Percentiles rank a stretch among this genome's conserved stretches.
Conservation (phyloP, 1,140 invertebrate species). For the Drosophila tsacasi region DNA sequence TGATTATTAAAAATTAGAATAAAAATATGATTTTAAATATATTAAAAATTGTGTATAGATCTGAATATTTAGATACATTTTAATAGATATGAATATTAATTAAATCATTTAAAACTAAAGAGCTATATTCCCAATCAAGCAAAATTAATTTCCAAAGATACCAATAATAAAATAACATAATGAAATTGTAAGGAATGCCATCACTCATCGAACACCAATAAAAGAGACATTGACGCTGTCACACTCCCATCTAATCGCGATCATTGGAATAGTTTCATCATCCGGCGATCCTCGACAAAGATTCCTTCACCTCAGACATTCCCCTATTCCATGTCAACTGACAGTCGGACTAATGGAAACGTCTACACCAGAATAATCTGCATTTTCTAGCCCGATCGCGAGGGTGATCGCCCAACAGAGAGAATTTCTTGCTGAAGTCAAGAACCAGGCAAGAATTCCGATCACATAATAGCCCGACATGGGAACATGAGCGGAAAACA, state of each 20-base stretch:
- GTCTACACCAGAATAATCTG: slow-evolving; percentile 24
- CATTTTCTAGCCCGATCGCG: slow-evolving; percentile 22
- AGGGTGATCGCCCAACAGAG: background rate
- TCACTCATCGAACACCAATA: slow-evolving; percentile 2
- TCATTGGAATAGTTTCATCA: slow-evolving; percentile 27
- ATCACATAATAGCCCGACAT: slow-evolving; percentile 36
- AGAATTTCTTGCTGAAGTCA: slow-evolving; percentile 2
- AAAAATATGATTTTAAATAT: no score
- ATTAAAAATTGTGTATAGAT: no score
- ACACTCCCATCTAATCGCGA: slow-evolving; percentile 12
- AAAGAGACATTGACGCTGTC: slow-evolving; percentile 1
- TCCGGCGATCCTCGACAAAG: slow-evolving; percentile 4
- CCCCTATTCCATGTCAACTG: slow-evolving; percentile 44
- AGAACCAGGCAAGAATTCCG: slow-evolving; percentile 24
- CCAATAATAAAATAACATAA: background rate
- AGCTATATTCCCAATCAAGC: no score
- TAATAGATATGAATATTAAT: no score
- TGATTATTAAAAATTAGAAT: background rate
- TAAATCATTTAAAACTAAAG: background rate
- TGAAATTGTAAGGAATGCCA: background rate
- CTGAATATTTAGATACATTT: no score
- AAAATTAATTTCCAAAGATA: background rate
- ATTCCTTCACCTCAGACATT: slow-evolving; percentile 13
- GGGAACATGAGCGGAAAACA: slow-evolving; percentile 26
- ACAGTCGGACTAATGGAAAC: slow-evolving; percentile 51